These are phyloP conservation scores for Alaudala cheleensis DNA, from an alignment of 2,113 vertebrate species.

Conservation along the genomic window DNA sequence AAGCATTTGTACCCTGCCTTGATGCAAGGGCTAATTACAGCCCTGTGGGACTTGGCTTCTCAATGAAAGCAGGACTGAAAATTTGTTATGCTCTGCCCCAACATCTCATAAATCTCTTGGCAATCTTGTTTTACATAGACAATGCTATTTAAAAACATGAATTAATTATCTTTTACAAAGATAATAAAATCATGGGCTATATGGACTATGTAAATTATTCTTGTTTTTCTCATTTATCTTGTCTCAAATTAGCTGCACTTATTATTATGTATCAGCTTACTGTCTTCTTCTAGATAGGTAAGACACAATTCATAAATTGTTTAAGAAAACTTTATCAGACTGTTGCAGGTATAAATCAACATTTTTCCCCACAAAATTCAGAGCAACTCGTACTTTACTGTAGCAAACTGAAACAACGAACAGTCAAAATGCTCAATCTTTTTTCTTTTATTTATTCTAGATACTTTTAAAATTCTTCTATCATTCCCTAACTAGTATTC, in stretches of 20 bases:
- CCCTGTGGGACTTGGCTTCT: neutral
- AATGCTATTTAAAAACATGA: neutral
- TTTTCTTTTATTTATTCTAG: neutral
- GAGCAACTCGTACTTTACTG: neutral
- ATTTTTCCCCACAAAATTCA: neutral
- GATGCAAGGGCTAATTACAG: neutral
- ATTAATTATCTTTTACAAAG: neutral
- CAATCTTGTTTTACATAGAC: neutral
- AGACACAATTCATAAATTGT: neutral
- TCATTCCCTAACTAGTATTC: neutral
- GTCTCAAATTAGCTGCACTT: constrained; percentile 17
- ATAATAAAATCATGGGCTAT: neutral
- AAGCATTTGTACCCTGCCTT: neutral
- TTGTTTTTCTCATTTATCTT: constrained; percentile 12
- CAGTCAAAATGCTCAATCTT: neutral
- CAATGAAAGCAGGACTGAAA: neutral
- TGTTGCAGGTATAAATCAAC: neutral
- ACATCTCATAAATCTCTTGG: neutral
- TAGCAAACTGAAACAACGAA: neutral
- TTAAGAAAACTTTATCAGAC: neutral
- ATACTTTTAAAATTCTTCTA: neutral
- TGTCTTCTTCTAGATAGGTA: neutral
- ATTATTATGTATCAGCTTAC: neutral
- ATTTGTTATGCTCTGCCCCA: neutral
- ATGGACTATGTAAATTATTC: neutral